These are phyloP conservation scores for Hirundo rustica DNA, from an alignment of 2,797 vertebrate genomes.

Conservation along the genomic window DNA sequence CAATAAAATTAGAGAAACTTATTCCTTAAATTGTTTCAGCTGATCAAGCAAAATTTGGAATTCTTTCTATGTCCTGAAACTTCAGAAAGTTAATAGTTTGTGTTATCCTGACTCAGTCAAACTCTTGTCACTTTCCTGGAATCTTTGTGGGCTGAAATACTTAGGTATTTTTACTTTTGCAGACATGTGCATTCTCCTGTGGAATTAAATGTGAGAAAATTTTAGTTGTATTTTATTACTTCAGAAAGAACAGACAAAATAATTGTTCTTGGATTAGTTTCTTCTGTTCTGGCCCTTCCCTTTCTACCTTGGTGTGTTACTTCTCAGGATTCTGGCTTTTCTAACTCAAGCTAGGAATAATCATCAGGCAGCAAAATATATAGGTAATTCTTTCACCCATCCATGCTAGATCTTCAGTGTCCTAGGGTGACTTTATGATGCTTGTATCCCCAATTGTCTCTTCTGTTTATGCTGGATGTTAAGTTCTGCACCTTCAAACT, in stretches of 20 bases:
- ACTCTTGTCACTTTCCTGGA: slow-evolving; percentile 57
- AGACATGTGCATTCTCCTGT: slow-evolving; percentile 9
- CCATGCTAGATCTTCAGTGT: neutral
- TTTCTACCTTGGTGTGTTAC: neutral
- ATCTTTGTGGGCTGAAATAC: slow-evolving; percentile 56
- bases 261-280: slow-evolving; percentile 7
- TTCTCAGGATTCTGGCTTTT: neutral
- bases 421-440: neutral
- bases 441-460: neutral
- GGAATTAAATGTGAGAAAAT: slow-evolving; percentile 34
- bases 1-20: slow-evolving; percentile 16
- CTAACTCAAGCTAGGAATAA: neutral
- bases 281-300: neutral
- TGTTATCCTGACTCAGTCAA: slow-evolving; percentile 55
- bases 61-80: slow-evolving; percentile 29
- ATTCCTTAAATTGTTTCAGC: slow-evolving; percentile 60
- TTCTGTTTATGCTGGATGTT: neutral
- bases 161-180: slow-evolving; percentile 56
- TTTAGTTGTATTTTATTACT: slow-evolving; percentile 21
- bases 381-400: neutral
- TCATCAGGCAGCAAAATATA: neutral
- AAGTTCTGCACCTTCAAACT: neutral
- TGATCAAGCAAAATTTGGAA: slow-evolving; percentile 64
- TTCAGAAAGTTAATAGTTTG: slow-evolving; percentile 43
- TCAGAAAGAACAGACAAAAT: neutral